Evolutionary conservation across 2,888 invertebrate genomes (phyloP), one percentile per base, ranked within the genome.

Genomic region (Camponotus fellah): DNA sequence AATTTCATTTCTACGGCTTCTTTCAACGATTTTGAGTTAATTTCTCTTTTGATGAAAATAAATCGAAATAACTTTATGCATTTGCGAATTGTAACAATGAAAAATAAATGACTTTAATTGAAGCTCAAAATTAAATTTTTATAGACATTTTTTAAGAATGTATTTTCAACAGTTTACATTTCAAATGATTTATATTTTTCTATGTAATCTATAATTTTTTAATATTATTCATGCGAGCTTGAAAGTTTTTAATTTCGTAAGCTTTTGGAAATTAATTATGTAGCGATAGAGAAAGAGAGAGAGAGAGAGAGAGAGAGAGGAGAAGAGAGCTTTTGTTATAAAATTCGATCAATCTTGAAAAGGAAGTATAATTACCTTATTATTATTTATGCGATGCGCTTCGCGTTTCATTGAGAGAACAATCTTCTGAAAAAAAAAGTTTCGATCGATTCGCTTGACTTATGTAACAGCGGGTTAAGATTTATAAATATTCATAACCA

Each of bases 401-500:
- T 37, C 26, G 9, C 17, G 37, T 65, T 65, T 79, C 21, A 60
- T 65, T 32, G 49, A 37, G 17, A 46, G 46, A 37, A 1, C 21
- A 60, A 60, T 46, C 26, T 58, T 53, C 4, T 60, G 32, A 21
- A 46, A 40, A 21, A 21, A 56, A 68, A 37, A 37, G 8, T 49
- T 37, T 46, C 79, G 37, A 62, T 71, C 79, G 26, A 79, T 53
- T 69, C 43, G 60, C 79, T 21, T 43, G 12, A 58, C 58, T 79
- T 79, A 56, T 60, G 46, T 71, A 77, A 71, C 60, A 12, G 46
- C 69, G 37, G 34, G 46, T 80, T 60, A 80, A 60, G 60, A 69
- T 80, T 80, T 71, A 80, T 80, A 71, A 80, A 80, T 80, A 80
- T 80, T 80, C 79, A 80, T 79, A 69, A 60, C 46, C 21, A n/a